Percentiles rank a stretch among this genome's conserved stretches.
Evolutionary conservation across 2,888 invertebrate genomes (phyloP).

Genomic region (Lasiommata megera): DNA sequence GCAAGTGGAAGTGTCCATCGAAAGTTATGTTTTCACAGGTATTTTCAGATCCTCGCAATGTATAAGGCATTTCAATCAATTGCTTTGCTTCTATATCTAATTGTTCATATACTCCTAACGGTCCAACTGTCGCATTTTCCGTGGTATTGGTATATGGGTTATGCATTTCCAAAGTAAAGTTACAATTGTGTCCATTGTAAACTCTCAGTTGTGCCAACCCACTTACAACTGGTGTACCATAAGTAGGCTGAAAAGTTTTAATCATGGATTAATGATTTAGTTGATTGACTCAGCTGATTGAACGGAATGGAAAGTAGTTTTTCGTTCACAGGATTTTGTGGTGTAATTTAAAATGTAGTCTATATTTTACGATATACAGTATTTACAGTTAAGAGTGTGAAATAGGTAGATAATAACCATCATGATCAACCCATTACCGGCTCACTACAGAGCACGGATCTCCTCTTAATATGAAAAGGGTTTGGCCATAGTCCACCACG

Average conservation of each 20-base stretch:
- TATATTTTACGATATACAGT: too few species aligned
- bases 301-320: too few species aligned
- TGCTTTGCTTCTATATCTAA: constrained; percentile 52
- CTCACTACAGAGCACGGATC: too few species aligned
- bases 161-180: constrained; percentile 57
- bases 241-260: constrained; percentile 81
- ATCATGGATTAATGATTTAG: too few species aligned
- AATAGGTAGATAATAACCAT: too few species aligned
- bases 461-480: too few species aligned
- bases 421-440: too few species aligned
- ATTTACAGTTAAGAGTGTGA: too few species aligned
- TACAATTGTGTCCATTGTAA: constrained; percentile 85
- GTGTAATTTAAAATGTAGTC: too few species aligned
- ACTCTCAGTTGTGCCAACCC: constrained; percentile 85
- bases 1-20: constrained; percentile 49
- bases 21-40: constrained; percentile 47
- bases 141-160: constrained; percentile 37
- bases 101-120: constrained; percentile 67
- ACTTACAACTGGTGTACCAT: constrained; percentile 78
- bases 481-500: too few species aligned
- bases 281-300: too few species aligned
- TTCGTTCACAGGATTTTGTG: too few species aligned
- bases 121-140: constrained; percentile 40
- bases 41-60: constrained; percentile 49
- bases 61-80: constrained; percentile 54